phyloP scores from a whole-genome alignment of 2,113 vertebrate genomes.

The Mohoua ochrocephala region DNA sequence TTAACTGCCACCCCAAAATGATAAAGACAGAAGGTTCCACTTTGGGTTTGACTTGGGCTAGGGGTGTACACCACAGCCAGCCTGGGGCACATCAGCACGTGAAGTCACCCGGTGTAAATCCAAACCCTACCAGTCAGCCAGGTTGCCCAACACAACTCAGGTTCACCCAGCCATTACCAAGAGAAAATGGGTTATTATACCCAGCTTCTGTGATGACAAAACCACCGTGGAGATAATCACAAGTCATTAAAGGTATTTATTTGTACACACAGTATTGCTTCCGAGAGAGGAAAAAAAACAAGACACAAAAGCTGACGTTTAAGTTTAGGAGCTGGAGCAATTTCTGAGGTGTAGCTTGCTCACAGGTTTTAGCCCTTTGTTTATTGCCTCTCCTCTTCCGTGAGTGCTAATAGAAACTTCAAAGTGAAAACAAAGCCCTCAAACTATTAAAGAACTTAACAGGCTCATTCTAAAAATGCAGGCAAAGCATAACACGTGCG shows the following conservation, averaged over 20 bases:
- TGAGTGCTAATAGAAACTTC: not conserved
- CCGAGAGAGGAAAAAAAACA: not conserved
- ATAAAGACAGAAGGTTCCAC: not conserved
- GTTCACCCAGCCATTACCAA: not conserved
- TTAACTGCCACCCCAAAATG: not conserved
- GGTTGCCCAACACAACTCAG: not conserved
- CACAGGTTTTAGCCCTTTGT: not conserved
- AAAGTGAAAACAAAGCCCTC: not conserved
- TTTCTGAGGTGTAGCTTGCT: not conserved
- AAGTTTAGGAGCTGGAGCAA: not conserved
- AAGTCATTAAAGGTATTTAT: not conserved
- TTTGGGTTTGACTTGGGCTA: not conserved
- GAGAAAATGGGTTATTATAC: not conserved
- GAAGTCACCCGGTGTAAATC: not conserved
- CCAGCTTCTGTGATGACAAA: not conserved
- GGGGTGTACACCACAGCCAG: not conserved
- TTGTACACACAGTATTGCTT: not conserved
- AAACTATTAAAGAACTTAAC: not conserved
- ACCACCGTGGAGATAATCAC: not conserved
- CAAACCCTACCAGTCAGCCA: not conserved
- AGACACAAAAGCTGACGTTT: not conserved
- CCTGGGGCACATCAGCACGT: not conserved
- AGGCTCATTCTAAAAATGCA: not conserved
- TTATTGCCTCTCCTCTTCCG: not conserved
- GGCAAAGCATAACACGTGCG: not conserved